Base-by-base conservation (phyloP, 1,140 invertebrate genomes). In the Drosophila ananassae region DNA sequence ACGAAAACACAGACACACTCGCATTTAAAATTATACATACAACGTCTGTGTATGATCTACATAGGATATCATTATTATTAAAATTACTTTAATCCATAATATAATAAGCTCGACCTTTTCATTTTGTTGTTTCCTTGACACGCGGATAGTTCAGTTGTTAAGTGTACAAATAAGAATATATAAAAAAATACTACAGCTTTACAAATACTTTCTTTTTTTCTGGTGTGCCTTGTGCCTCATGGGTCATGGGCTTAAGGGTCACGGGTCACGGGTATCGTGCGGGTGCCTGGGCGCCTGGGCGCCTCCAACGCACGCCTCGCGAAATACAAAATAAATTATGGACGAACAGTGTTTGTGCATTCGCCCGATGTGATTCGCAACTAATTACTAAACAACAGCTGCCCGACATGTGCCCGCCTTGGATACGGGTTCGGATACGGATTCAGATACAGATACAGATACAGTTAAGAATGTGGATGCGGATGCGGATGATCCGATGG, bases 161-260 rank as follows among this genome's bases (percentile, higher is more conserved):
- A 34, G 54, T 56, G 25, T 71, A 71, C 44, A 69, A 47, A 73
- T 56, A 73, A 28, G 30, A 7, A 73, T 62, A 50, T 73, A 55
- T 56, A 63, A 63, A 73, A 73, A 73, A 73, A 73, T 73, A 73
- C 69, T 73, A 73, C 44, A 63, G 46, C 51, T 52, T 73, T 73
- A 73, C 58, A 37, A 73, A 73, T 73, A 73, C 71, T 73, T 69
- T 68, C 48, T 59, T 55, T 17, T 17, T 6, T 7, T 28, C 25
- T 6, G 5, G 7, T 28, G 25, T 28, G 25, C 25, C 25, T 28
- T 4, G 24, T 25, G 24, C 24, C 17, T 17, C 17, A 17, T 17
- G 17, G 17, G 17, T 17, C 1, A 17, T 1, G 17, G 17, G 17
- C 17, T 17, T 17, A 17, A 17, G 17, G 17, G 17, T 17, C 17